Conservation (phyloP, 1,140 invertebrate genomes). For the Lycorma delicatula region DNA sequence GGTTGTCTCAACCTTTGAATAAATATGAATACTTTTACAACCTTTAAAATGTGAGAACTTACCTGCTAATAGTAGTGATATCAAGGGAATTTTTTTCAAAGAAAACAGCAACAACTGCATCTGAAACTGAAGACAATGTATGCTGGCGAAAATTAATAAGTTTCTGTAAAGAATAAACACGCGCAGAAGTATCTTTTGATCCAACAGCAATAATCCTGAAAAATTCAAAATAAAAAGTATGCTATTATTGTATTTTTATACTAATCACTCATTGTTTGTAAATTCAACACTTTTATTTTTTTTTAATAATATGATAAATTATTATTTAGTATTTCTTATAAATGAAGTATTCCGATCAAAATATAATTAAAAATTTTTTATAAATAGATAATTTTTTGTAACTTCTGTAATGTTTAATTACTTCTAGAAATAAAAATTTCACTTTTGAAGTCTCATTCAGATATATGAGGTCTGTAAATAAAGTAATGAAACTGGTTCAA, state of each 20-base stretch:
- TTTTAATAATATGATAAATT: neutral
- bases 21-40: constrained; percentile 1
- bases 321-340: too few relatives aligned
- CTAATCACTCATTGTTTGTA: neutral
- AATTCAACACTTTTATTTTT: neutral
- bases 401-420: too few relatives aligned
- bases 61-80: constrained; percentile 63
- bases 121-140: constrained; percentile 70
- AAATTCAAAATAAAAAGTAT: constrained; percentile 15
- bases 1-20: too few relatives aligned
- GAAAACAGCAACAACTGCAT: constrained; percentile 71
- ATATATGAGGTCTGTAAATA: too few relatives aligned
- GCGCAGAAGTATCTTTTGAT: constrained; percentile 77
- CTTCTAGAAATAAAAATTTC: too few relatives aligned
- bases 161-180: constrained; percentile 66
- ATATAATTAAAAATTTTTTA: too few relatives aligned
- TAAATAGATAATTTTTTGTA: too few relatives aligned
- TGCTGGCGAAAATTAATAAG: constrained; percentile 63
- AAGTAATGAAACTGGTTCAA: too few relatives aligned
- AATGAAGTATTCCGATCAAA: too few relatives aligned
- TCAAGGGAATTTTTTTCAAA: constrained; percentile 83
- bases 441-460: too few relatives aligned
- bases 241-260: too few relatives aligned
- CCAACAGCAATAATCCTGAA: constrained; percentile 68
- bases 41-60: constrained; percentile 36